phyloP scores from a whole-genome alignment of 2,888 invertebrate species.

The Autographa gamma region DNA sequence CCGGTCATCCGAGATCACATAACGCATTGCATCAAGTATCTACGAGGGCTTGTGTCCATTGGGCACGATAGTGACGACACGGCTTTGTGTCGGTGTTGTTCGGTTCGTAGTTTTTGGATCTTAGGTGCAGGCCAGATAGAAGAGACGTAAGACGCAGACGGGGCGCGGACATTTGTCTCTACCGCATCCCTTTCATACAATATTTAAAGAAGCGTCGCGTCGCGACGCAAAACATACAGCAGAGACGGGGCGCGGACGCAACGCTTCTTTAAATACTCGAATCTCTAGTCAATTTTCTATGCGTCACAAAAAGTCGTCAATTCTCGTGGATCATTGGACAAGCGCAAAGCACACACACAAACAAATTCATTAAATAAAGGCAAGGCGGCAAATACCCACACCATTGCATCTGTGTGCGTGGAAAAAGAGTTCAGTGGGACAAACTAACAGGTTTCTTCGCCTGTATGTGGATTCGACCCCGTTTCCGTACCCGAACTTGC shows the following conservation, averaged over 20 bases:
- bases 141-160: too few relatives aligned
- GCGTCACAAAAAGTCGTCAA: neutral
- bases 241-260: too few relatives aligned
- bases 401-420: constrained; percentile 43
- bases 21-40: constrained; percentile 77
- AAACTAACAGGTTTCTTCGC: constrained; percentile 68
- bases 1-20: constrained; percentile 78
- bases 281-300: too few relatives aligned
- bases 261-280: too few relatives aligned
- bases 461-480: constrained; percentile 59
- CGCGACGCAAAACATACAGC: too few relatives aligned
- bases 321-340: constrained; percentile 58
- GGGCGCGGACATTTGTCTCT: too few relatives aligned
- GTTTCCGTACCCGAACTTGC: constrained; percentile 51
- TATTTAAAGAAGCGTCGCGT: too few relatives aligned
- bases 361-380: constrained; percentile 64
- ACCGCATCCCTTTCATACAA: too few relatives aligned
- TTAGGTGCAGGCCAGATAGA: too few relatives aligned
- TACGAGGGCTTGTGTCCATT: constrained; percentile 63
- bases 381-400: constrained; percentile 51
- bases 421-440: constrained; percentile 74
- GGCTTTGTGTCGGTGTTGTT: neutral
- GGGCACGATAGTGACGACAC: constrained; percentile 34
- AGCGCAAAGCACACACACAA: constrained; percentile 60
- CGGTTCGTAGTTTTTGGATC: too few relatives aligned